Base-by-base conservation (phyloP, 2,888 invertebrate genomes). In the Torymus auratus region DNA sequence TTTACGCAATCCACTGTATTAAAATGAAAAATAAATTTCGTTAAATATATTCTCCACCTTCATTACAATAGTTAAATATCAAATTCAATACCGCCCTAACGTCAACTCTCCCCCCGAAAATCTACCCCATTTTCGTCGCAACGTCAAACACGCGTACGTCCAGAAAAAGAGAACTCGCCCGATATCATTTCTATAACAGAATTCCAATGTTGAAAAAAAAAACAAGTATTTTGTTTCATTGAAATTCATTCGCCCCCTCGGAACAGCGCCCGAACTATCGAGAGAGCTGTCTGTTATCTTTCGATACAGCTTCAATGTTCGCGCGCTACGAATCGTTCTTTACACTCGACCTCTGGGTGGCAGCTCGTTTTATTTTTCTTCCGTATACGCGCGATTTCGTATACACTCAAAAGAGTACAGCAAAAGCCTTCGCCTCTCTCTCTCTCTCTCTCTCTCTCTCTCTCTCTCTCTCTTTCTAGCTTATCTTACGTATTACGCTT, bases 201-300 rank as follows among this genome's bases (percentile, higher is more conserved):
- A 5, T 41, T 41, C 41, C 41, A 41, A 41, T 10, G 7, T 41
- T 7, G 7, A 41, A 5, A 41, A 41, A 41, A 41, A 41, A 41
- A 41, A 1, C 41, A 7, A 41, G 7, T 41, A 41, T 58, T 41
- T 52, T 13, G 11, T 68, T 60, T 60, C 17, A 61, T 62, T 55
- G 52, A 75, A 67, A 75, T 65, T 67, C 20, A 67, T 52, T 50
- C 56, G 41, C 2, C 53, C 23, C 17, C n/a, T 12, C 5, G 65
- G n/a, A 58, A 15, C 41, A 15, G 20, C 23, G 28, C 7, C 41
- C 41, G 67, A 74, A 60, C 75, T 75, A 68, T 68, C 13, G n/a
- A 20, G 52, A 28, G 28, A 28, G 50, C 10, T 60, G 56, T 76
- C 61, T 76, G 55, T 76, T 69, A 69, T 69, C 41, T 68, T 69